Conservation (phyloP, 2,797 vertebrate species). For the Pantherophis alleghaniensis region DNA sequence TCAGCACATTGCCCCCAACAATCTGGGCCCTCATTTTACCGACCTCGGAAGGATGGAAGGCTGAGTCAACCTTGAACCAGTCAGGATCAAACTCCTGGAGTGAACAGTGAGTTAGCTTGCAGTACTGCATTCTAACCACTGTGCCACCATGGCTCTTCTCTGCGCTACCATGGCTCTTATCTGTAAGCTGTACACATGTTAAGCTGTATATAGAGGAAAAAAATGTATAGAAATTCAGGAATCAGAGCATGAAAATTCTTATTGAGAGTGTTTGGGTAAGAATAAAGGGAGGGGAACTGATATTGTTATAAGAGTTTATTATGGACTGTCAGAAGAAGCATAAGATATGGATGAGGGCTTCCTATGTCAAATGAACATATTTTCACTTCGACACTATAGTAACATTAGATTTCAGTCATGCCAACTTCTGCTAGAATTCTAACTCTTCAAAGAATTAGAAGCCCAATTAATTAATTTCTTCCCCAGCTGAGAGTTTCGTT, state of each 20-base stretch:
- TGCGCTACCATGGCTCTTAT: not conserved
- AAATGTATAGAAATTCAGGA: not conserved
- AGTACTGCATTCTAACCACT: not conserved
- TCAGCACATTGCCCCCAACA: too few species aligned
- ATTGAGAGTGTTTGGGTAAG: not conserved
- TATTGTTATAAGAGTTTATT: not conserved
- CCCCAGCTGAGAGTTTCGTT: not conserved
- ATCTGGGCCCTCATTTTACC: not conserved
- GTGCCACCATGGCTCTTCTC: not conserved
- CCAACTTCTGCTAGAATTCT: not conserved
- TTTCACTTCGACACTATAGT: not conserved
- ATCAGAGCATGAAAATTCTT: not conserved
- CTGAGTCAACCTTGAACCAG: not conserved
- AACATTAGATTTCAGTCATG: not conserved
- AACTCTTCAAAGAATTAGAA: not conserved
- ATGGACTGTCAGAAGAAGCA: not conserved
- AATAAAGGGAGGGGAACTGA: not conserved
- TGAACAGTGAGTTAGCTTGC: not conserved
- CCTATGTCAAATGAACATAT: not conserved
- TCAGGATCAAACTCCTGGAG: not conserved
- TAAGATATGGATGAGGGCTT: not conserved
- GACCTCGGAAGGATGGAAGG: not conserved
- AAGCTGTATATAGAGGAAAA: not conserved
- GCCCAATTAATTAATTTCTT: not conserved
- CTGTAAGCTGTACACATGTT: not conserved